Percentiles rank a stretch among this genome's conserved stretches.
Evolutionary conservation across 2,797 vertebrate species (phyloP).

Genomic region (Channallabes apus): DNA sequence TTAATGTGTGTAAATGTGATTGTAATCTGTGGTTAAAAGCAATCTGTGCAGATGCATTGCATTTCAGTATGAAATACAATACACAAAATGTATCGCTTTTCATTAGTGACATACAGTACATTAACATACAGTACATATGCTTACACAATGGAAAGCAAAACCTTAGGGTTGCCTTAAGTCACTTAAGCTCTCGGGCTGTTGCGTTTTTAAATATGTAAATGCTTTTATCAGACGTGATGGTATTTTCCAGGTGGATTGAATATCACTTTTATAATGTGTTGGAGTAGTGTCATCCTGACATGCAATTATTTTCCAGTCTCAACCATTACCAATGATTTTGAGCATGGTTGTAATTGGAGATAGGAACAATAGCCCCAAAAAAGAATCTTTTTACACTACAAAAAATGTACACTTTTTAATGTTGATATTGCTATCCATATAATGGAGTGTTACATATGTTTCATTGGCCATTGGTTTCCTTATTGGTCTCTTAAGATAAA

Average conservation of each 20-base stretch:
- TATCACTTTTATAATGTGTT: background rate
- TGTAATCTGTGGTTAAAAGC: background rate
- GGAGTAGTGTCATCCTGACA: background rate
- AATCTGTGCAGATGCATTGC: background rate
- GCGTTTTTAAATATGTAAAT: background rate
- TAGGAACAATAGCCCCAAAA: background rate
- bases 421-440: background rate
- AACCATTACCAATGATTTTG: background rate
- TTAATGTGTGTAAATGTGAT: background rate
- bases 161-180: background rate
- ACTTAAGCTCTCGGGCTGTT: background rate
- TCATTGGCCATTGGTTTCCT: background rate
- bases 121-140: too few relatives aligned
- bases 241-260: background rate
- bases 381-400: too few relatives aligned
- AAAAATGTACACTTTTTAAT: background rate
- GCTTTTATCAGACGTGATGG: background rate
- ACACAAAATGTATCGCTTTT: background rate
- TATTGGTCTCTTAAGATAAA: background rate
- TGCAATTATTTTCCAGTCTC: background rate
- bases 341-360: background rate
- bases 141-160: background rate
- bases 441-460: background rate
- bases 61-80: background rate
- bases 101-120: background rate